Conservation (phyloP, 2,797 vertebrate species). For the Mus caroli region DNA sequence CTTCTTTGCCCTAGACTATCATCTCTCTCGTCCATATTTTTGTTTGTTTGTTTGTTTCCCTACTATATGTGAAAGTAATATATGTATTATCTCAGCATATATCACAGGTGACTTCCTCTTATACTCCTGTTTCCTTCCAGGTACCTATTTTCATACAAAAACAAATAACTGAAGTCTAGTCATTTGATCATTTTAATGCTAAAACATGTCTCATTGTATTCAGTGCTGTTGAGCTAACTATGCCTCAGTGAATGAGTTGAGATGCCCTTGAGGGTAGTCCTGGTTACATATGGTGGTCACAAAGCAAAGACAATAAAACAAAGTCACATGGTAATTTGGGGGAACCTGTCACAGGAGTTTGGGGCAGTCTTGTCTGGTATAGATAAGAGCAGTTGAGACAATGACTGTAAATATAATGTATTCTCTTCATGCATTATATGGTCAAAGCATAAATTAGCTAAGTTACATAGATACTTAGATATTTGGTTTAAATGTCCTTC, state of each 20-base stretch:
- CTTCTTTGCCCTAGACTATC: background rate
- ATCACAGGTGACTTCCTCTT: background rate
- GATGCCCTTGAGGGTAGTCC: background rate
- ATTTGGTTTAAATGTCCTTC: background rate
- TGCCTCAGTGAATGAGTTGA: background rate
- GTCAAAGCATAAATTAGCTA: background rate
- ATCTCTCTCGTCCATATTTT: background rate
- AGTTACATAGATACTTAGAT: background rate
- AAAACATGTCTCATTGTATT: background rate
- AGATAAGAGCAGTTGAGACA: background rate
- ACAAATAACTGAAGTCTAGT: background rate
- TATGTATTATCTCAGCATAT: background rate
- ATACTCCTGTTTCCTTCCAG: background rate
- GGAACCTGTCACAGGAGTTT: too few relatives aligned
- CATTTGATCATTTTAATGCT: background rate
- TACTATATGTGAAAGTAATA: background rate
- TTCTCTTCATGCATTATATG: background rate
- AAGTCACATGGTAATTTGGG: background rate
- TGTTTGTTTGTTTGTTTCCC: background rate
- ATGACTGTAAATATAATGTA: background rate
- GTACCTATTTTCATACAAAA: background rate
- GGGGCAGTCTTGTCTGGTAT: background rate
- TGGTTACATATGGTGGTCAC: background rate
- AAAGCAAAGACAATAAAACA: background rate
- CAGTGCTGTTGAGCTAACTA: background rate